Base-by-base conservation (phyloP, 2,113 vertebrate genomes). In the Triplophysa rosa region DNA sequence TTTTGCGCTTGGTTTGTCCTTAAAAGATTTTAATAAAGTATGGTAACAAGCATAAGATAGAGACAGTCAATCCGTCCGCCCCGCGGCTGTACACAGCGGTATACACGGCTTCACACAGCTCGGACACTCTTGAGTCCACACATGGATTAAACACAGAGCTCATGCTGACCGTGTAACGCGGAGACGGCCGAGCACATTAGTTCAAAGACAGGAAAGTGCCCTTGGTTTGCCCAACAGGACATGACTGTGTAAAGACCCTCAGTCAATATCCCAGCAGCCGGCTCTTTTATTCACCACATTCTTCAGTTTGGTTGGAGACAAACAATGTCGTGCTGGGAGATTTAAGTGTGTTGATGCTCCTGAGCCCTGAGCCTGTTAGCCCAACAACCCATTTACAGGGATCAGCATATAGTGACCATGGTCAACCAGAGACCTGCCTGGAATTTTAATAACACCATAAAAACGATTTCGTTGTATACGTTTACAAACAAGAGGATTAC, bases 201-300 rank as follows among this genome's bases (percentile, higher is more conserved):
- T 19, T 21, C 26, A 40, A n/a, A 26, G 54, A 45, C 73, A 77
- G 73, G 72, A 70, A 65, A 75, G 21, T 49, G 58, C 65, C 58
- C 65, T 52, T 23, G 73, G 19, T 8, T 37, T 24, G 58, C 56
- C 58, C 33, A 70, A 54, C 40, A 24, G 67, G 13, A 62, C 52
- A 69, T 13, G n/a, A 40, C 33, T 37, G 67, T 62, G 52, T 71
- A 63, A 45, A 64, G 59, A 69, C 56, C 73, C 33, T 67, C 64
- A n/a, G 77, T 65, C 59, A 70, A 62, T 45, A 76, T 77, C 66
- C 42, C 80, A 81, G 40, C 56, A 68, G 17, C 24, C 72, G 8
- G 37, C 16, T 5, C 5, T 42, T 69, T 76, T 40, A 68, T 81
- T 77, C 49, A 69, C 24, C 65, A 69, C 47, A 63, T 61, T 37